Base-by-base conservation (phyloP, 2,113 vertebrate species). In the Struthidea cinerea region DNA sequence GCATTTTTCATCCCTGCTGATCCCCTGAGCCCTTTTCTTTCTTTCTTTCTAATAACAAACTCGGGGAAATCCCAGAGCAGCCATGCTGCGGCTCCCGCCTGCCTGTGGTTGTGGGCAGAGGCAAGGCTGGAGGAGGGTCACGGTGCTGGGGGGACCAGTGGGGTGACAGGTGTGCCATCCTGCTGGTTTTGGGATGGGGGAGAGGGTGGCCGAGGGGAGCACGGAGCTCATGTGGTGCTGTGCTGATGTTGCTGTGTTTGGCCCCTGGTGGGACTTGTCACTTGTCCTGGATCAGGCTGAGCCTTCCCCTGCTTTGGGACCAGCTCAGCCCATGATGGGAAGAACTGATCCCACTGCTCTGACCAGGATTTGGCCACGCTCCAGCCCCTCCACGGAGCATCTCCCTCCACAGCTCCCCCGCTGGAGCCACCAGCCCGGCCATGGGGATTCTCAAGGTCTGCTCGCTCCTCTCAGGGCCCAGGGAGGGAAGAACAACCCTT, bases 221-320 rank as follows among this genome's bases (percentile, higher is more conserved):
- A 9, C 0, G 1, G 32, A n/a, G 60, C 60, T 68, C 7, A 4
- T 0, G 0, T 9, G 28, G 27, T 3, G 33, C 30, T 13, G 19
- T 10, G 5, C 9, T 33, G 67, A 1, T 21, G 6, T 5, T 6
- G 41, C 46, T 52, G 37, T 8, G 6, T 11, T 47, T 75, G 56
- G 26, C 16, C 19, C 22, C 17, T 7, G 7, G 7, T 65, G 50
- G 46, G 59, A 9, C 4, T 71, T 13, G n/a, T 17, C 30, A 6
- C 32, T 22, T 57, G 71, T 44, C 24, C 49, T 2, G 7, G 42
- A 3, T 3, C 10, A 3, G 28, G 41, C 49, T 28, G 53, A 27
- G 42, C 17, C 14, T 11, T 79, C 11, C 47, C 26, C 21, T 0
- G 3, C 26, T 41, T 35, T 26, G 20, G 55, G 81, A 49, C 9